Conservation (phyloP, 2,113 vertebrate genomes). For the Gnathonemus echidnorhynchus region DNA sequence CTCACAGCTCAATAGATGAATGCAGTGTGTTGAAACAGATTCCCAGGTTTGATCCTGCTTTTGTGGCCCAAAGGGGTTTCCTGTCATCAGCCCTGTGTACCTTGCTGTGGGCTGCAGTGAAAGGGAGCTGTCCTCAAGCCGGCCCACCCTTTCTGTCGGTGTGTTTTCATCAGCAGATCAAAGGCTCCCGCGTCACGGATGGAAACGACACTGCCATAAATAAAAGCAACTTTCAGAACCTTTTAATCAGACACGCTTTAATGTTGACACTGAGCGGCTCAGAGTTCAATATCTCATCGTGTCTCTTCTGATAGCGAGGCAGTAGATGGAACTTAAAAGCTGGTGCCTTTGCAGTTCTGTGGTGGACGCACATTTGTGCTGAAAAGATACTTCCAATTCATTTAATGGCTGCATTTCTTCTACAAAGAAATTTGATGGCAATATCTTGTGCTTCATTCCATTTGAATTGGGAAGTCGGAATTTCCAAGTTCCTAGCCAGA, state of each 20-base stretch:
- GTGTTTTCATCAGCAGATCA: slow-evolving; percentile 8
- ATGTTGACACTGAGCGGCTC: not conserved
- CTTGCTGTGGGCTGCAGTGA: not conserved
- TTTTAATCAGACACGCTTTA: not conserved
- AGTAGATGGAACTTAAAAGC: not conserved
- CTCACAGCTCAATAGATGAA: not conserved
- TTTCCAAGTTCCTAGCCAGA: not conserved
- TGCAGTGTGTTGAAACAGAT: not conserved
- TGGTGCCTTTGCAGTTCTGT: not conserved
- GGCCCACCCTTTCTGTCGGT: not conserved
- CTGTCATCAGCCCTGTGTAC: slow-evolving; percentile 1
- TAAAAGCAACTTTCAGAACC: not conserved
- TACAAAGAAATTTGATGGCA: not conserved
- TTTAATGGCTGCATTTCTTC: not conserved
- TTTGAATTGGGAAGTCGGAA: not conserved
- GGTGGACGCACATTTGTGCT: not conserved
- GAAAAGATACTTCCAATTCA: not conserved
- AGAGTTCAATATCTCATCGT: not conserved
- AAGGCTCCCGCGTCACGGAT: not conserved
- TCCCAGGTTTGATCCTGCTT: not conserved
- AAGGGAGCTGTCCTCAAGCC: not conserved
- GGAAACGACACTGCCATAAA: not conserved
- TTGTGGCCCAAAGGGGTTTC: not conserved
- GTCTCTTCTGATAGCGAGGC: not conserved
- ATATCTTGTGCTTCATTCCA: not conserved